Evolutionary conservation across 2,888 invertebrate genomes (phyloP), one percentile per base, ranked within the genome.

Genomic region (Drosophila mimetica): DNA sequence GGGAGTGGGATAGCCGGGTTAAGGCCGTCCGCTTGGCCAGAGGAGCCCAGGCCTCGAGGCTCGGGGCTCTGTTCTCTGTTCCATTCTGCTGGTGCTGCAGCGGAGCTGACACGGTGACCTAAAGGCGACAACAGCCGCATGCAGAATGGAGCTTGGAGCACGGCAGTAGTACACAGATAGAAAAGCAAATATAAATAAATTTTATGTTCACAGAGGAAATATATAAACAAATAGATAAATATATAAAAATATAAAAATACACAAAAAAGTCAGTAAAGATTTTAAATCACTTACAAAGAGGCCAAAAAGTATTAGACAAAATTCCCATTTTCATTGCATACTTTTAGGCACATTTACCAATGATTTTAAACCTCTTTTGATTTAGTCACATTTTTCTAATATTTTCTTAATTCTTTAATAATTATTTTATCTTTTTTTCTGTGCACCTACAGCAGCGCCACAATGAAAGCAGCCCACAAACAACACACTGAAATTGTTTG

Each of bases 121-220:
- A 79, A 76, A 76, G 76, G 76, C 76, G 65, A 76, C 73, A 72
- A 71, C 63, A 76, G 70, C 59, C 69, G 76, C 76, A 61, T 71
- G 71, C 28, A 52, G 52, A 54, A 37, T 18, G 22, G 20, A 16
- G 54, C 30, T 9, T 3, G 34, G 34, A 47, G 39, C 28, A n/a
- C 28, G n/a, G 28, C 16, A 25, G 22, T n/a, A 14, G 22, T 14
- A 14, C 22, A 44, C 30, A 30, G 44, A n/a, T n/a, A 52, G 47
- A 36, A 48, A 53, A 20, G 1, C 7, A 42, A 1, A 2, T 2
- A 8, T 7, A n/a, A 7, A 3, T 39, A 18, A 41, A 20, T 39
- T 11, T 18, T 1, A 1, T 16, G 9, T 14, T 37, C 6, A 1
- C 14, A n/a, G 14, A 36, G 14, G 0, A 7, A 14, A 14, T n/a